Base-by-base conservation (phyloP, 1,140 invertebrate species). In the Brachionus angularis region DNA sequence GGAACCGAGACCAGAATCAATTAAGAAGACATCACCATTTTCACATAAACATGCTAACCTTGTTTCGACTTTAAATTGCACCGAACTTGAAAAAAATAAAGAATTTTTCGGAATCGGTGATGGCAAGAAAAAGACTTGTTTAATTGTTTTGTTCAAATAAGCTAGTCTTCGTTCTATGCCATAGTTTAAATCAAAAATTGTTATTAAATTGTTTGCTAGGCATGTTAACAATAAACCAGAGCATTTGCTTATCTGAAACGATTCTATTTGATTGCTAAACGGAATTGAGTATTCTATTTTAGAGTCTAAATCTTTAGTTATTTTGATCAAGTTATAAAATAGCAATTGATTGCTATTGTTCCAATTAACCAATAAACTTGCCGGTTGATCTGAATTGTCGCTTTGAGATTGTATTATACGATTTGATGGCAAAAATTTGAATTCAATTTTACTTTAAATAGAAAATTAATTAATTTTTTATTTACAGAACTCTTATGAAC, bases 231-330 rank as follows among this genome's bases (percentile, higher is more conserved):
- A 21, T 14, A 67, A 18, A 23, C 21, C 29, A 34, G 16, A 34
- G 25, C 62, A 67, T 14, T 46, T 46, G 1, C 39, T 25, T 16
- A 12, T 67, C 21, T 47, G 23, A 8, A 67, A 12, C 10, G 31
- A 21, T n/a, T 5, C 36, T 46, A 67, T 67, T 36, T 46, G 62
- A 18, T n/a, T 10, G 1, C 31, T 34, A 18, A 67, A 67, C 25
- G 62, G 62, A 33, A 67, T 27, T 31, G 23, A 16, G 18, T 46
- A 50, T 12, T 46, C 62, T 27, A 18, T 18, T 67, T 67, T 67
- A 16, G 62, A 67, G n/a, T 67, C 62, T 10, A 47, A 42, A 23
- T 67, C 62, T 67, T 67, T 67, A 10, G 39, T 47, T n/a, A 67
- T 18, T 49, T 47, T 67, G 5, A 12, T 18, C 29, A 67, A 34